These are phyloP conservation scores for Calameuta pallipes DNA, from an alignment of 2,888 invertebrate genomes.

Conservation along the genomic window DNA sequence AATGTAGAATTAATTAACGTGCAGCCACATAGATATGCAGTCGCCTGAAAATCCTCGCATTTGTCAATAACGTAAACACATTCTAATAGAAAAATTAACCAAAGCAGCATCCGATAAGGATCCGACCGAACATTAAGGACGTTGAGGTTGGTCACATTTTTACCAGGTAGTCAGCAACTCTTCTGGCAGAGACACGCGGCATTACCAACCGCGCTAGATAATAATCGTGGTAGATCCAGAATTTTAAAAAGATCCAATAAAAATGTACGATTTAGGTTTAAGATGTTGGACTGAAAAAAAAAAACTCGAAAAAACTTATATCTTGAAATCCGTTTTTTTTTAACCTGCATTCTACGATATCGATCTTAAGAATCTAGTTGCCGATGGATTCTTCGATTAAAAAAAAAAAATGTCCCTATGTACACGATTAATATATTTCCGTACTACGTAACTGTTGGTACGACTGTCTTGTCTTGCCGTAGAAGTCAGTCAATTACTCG, in stretches of 20 bases:
- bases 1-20: neutral
- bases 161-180: neutral
- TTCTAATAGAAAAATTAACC: conserved; percentile 35
- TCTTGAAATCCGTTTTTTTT: too few species aligned
- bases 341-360: neutral
- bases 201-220: neutral
- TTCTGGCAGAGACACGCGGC: neutral
- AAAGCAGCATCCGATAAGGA: conserved; percentile 18
- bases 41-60: neutral
- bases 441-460: neutral
- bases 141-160: neutral
- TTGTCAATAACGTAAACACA: conserved; percentile 22
- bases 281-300: neutral
- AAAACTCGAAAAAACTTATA: too few species aligned
- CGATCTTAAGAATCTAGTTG: neutral
- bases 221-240: neutral
- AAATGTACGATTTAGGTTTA: neutral
- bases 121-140: neutral
- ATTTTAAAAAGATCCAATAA: neutral
- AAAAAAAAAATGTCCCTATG: neutral
- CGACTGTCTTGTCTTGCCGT: neutral
- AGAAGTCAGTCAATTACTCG: neutral
- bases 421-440: neutral
- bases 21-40: neutral
- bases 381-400: neutral